Evolutionary conservation across 2,113 vertebrate species (phyloP), one percentile per base, ranked within the genome.

Genomic region (Chloebia gouldiae): DNA sequence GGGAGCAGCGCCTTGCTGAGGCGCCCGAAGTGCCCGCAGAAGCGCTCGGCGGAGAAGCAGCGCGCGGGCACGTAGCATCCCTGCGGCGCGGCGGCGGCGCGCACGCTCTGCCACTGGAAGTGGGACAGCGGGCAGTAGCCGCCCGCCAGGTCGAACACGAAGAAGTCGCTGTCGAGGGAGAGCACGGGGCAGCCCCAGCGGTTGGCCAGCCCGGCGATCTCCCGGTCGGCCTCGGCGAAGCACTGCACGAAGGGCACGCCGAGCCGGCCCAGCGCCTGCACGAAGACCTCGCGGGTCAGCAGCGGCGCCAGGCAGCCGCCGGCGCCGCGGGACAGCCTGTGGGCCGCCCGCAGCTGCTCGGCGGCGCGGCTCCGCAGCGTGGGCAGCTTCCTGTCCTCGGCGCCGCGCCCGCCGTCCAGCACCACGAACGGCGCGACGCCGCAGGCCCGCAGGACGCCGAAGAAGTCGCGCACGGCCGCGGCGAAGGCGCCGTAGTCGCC

Each of bases 121-220:
- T 97, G 98, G 44, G 50, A 95, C 56, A 99, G 84, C 4, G 99
- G 99, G 80, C 98, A 97, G 96, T 99, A 99, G 6, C 99, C 99
- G 81, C 96, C 98, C 88, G 97, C 97, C 80, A 99, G 96, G 81
- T 99, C 98, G 96, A 99, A 99, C 76, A 99, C 98, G 92, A 97
- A 99, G 92, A 99, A 99, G 94, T 99, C 99, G 86, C 99, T 99
- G 92, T 99, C 99, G 8, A 98, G 98, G 11, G 98, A 98, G 61
- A 99, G 96, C 30, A 99, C 98, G 4, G 99, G 99, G 54, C 99
- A 99, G 44, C 96, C 97, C 99, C 99, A 99, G 40, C 98, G 97
- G 89, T 98, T 98, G 51, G 99, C 99, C 80, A 99, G 97, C 35
- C 98, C 98, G 21, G 98, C 98, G 47, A 99, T 98, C 85, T 99